Conservation (phyloP, 2,113 vertebrate species). For the Tautogolabrus adspersus region DNA sequence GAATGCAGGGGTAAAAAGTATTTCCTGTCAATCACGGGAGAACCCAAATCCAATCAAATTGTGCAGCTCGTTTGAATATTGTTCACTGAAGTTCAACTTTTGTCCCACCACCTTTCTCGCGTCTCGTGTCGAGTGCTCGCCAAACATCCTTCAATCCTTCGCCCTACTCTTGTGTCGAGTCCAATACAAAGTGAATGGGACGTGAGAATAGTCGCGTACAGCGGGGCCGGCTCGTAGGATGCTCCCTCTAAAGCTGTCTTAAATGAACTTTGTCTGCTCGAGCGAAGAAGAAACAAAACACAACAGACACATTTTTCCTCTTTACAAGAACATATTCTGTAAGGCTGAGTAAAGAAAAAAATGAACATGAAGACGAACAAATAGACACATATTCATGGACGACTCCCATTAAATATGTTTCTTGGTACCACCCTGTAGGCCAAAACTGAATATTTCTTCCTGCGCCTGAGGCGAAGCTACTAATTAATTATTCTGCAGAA, state of each 20-base stretch:
- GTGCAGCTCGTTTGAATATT: too few relatives aligned
- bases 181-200: too few relatives aligned
- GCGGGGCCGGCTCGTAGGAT: too few relatives aligned
- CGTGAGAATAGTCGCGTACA: too few relatives aligned
- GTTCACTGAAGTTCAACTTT: too few relatives aligned
- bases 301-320: not conserved
- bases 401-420: not conserved
- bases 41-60: too few relatives aligned
- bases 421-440: not conserved
- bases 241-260: not conserved
- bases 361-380: not conserved
- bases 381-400: not conserved
- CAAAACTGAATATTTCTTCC: conserved; percentile 32
- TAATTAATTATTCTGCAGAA: conserved; percentile 38
- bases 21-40: too few relatives aligned
- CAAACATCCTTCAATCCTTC: too few relatives aligned
- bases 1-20: too few relatives aligned
- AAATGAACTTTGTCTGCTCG: not conserved
- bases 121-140: too few relatives aligned
- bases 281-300: not conserved
- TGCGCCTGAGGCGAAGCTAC: conserved; percentile 20
- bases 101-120: too few relatives aligned
- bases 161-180: too few relatives aligned
- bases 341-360: conserved; percentile 1
- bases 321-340: not conserved